Evolutionary conservation across 2,797 vertebrate genomes (phyloP).

Genomic region (Kryptolebias ocellatus): DNA sequence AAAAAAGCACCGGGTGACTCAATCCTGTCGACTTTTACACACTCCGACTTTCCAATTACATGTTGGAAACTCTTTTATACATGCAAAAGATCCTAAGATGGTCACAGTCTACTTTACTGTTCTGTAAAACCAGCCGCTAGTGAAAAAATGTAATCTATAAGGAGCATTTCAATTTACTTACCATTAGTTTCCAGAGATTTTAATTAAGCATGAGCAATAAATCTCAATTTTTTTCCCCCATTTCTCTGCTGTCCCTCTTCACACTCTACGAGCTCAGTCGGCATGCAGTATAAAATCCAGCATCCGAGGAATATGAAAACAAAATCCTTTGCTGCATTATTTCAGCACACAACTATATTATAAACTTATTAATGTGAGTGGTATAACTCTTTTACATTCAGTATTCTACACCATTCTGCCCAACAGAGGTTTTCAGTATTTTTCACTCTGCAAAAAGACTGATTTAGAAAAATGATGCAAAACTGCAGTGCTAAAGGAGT

Average conservation of each 20-base stretch:
- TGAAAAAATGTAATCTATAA: slow-evolving; percentile 63
- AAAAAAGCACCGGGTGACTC: no score
- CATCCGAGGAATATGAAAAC: slow-evolving; percentile 49
- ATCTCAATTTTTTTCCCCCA: slow-evolving; percentile 64
- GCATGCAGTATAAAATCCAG: slow-evolving; percentile 42
- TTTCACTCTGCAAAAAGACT: slow-evolving; percentile 13
- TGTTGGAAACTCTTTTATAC: slow-evolving; percentile 45
- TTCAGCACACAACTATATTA: slow-evolving; percentile 41
- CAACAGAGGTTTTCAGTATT: not conserved
- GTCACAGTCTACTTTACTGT: slow-evolving; percentile 59
- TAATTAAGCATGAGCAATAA: slow-evolving; percentile 78
- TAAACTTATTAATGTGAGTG: slow-evolving; percentile 23
- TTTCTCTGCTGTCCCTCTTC: slow-evolving; percentile 58
- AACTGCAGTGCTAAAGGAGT: not conserved
- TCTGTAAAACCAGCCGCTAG: slow-evolving; percentile 40
- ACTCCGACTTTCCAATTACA: slow-evolving; percentile 61
- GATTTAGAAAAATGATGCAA: slow-evolving; percentile 8
- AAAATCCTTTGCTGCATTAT: slow-evolving; percentile 51
- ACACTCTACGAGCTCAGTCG: slow-evolving; percentile 35
- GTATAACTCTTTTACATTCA: slow-evolving; percentile 26
- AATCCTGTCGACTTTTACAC: slow-evolving; percentile 25
- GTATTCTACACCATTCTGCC: slow-evolving; percentile 13
- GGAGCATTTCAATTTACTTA: slow-evolving; percentile 75
- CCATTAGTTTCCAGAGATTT: slow-evolving; percentile 73
- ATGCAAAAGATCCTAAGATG: slow-evolving; percentile 54